Base-by-base conservation (phyloP, 2,113 vertebrate genomes). In the Aegithalos caudatus region DNA sequence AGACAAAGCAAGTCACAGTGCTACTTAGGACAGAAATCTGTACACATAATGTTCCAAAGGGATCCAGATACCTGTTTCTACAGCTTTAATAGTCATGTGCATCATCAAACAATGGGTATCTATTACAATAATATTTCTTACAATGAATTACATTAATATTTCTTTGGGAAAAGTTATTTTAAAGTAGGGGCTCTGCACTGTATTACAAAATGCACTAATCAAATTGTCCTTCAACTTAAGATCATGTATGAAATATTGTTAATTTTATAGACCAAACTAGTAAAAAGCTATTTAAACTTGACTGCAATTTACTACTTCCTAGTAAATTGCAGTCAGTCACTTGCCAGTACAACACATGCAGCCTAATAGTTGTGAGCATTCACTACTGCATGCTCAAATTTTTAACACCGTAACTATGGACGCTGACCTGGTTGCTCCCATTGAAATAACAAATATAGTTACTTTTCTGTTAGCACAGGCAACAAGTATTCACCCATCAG, bases 391-490 rank as follows among this genome's bases (percentile, higher is more conserved):
- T 12, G 4, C 14, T 47, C 14, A 14, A 22, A 60, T 18, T 54
- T 90, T 81, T 47, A 85, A 38, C 38, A 64, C 7, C 29, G 1
- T 24, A 44, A 42, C 19, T 64, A n/a, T 9, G 19, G 57, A 64
- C 0, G 0, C 3, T 1, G 1, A 53, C 35, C 23, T 3, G 6
- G 31, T 25, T 67, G 13, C 28, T 44, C 45, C 14, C 14, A 37
- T 7, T 47, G 13, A 89, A 87, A 10, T 23, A 70, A 23, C 6
- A 25, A 67, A 86, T 18, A 25, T 0, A 0, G 24, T n/a, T 40
- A 47, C 29, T 70, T 1, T 56, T 58, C 29, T 67, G 22, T 31
- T 51, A 64, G 33, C 40, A 85, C 6, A 67, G 22, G 25, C 11
- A 93, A 7, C 7, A 74, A 47, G 24, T 19, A 56, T 35, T 72